Evolutionary conservation across 2,888 invertebrate genomes (phyloP).

Genomic region (Epinotia ramella): DNA sequence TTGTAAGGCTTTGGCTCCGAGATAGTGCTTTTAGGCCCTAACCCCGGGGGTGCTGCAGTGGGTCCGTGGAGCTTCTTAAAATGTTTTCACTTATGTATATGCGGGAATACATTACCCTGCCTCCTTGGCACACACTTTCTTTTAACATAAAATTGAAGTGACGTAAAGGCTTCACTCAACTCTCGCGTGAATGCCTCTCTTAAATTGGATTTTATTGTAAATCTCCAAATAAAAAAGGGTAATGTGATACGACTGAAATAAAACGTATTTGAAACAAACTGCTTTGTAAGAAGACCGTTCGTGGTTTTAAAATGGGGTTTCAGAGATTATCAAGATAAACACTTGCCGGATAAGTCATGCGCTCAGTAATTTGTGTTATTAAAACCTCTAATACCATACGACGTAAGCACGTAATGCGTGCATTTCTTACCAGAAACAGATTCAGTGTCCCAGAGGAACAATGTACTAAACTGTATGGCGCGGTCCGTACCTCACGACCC

Average conservation of each 20-base stretch:
- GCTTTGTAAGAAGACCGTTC: background rate
- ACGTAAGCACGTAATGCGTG: slow-evolving; percentile 30
- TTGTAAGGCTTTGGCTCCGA: slow-evolving; percentile 85
- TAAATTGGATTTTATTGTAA: slow-evolving; percentile 80
- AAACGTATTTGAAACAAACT: slow-evolving; percentile 1
- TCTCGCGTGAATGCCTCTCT: slow-evolving; percentile 78
- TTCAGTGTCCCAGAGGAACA: background rate
- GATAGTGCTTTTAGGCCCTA: slow-evolving; percentile 86
- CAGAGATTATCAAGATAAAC: slow-evolving; percentile 1
- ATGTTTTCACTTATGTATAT: slow-evolving; percentile 85
- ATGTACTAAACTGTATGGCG: background rate
- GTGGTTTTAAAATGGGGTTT: background rate
- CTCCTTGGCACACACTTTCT: slow-evolving; percentile 81
- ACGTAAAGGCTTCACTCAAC: slow-evolving; percentile 81
- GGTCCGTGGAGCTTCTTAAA: slow-evolving; percentile 84
- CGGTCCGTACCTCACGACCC: background rate
- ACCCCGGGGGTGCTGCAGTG: slow-evolving; percentile 84
- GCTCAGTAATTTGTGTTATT: slow-evolving; percentile 32
- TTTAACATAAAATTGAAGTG: slow-evolving; percentile 84
- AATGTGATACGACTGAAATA: slow-evolving; percentile 25
- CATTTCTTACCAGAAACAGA: slow-evolving; percentile 34
- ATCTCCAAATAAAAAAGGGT: slow-evolving; percentile 53
- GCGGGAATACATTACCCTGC: slow-evolving; percentile 84
- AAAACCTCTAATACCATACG: slow-evolving; percentile 25
- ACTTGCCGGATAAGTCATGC: slow-evolving; percentile 1